Base-by-base conservation (phyloP, 1,140 invertebrate genomes). In the Cepaea nemoralis region DNA sequence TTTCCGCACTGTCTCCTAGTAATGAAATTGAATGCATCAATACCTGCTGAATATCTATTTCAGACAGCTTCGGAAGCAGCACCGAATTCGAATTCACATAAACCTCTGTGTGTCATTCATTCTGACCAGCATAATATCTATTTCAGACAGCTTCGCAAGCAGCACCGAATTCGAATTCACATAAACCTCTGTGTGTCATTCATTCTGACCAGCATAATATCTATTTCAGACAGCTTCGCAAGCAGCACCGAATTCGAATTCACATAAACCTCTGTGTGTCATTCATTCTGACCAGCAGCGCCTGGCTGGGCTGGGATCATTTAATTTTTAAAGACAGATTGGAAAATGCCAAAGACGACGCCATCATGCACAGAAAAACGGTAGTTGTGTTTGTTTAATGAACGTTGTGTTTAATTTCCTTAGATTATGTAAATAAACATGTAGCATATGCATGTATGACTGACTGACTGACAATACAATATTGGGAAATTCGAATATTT, bases 191-290 rank as follows among this genome's bases (percentile, higher is more conserved):
- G 94, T 82, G 42, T 90, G 1, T 93, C 93, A 0, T 91, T 94
- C 55, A 86, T 94, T 10, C 31, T 93, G 42, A 92, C 93, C 70
- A 91, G 90, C 16, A 45, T 45, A 45, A 10, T 16, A 45, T 40
- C n/a, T 42, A 12, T 63, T 79, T 22, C 83, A 89, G 87, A 66
- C 83, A 84, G 75, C 83, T 88, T 24, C 80, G 84, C 0, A 77
- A 31, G 35, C 87, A 87, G 80, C 85, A 89, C 22, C 86, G 90
- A 39, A 92, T 94, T 59, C 91, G 90, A 39, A 89, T 94, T 45
- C 93, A 94, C 86, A 88, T 93, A 76, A 92, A 94, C 85, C 89
- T 94, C 37, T 93, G 94, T 82, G 42, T 90, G 1, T 93, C 93
- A 0, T 91, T 94, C 55, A 86, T 94, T 10, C 31, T 93, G 42